Conservation (phyloP, 2,888 invertebrate species). For the Clitarchus hookeri region DNA sequence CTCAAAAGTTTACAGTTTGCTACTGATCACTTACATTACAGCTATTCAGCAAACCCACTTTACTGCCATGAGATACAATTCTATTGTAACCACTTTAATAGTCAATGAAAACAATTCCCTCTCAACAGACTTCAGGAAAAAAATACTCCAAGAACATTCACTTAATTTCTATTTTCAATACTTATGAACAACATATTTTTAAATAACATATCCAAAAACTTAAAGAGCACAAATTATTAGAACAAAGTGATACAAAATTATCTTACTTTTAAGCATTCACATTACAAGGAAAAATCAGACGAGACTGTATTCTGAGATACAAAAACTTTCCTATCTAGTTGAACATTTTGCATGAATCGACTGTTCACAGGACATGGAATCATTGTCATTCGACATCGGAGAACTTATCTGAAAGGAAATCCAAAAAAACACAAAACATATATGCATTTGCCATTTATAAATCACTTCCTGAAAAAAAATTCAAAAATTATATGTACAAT, state of each 20-base stretch:
- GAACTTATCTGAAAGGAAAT: slow-evolving; percentile 40
- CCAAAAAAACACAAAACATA: slow-evolving; percentile 38
- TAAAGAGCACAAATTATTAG: neutral
- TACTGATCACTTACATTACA: neutral
- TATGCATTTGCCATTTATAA: slow-evolving; percentile 27
- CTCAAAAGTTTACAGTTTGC: neutral
- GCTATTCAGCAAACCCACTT: neutral
- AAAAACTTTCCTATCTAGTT: slow-evolving; percentile 11
- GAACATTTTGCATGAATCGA: slow-evolving; percentile 20
- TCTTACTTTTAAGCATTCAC: slow-evolving; percentile 14
- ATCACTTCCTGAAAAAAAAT: neutral
- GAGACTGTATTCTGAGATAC: slow-evolving; percentile 4
- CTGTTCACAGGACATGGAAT: slow-evolving; percentile 15
- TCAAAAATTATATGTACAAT: neutral
- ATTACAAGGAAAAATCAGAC: neutral
- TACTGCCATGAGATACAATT: neutral
- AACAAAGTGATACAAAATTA: slow-evolving; percentile 14
- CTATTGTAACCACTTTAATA: neutral
- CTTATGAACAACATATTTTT: neutral
- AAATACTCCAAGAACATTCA: neutral
- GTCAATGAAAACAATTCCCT: neutral
- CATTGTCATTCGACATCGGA: slow-evolving; percentile 33
- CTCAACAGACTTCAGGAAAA: neutral
- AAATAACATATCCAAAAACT: slow-evolving; percentile 1
- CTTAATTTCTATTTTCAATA: neutral